phyloP scores from a whole-genome alignment of 2,888 invertebrate genomes.

The Ischnus inquisitorius region DNA sequence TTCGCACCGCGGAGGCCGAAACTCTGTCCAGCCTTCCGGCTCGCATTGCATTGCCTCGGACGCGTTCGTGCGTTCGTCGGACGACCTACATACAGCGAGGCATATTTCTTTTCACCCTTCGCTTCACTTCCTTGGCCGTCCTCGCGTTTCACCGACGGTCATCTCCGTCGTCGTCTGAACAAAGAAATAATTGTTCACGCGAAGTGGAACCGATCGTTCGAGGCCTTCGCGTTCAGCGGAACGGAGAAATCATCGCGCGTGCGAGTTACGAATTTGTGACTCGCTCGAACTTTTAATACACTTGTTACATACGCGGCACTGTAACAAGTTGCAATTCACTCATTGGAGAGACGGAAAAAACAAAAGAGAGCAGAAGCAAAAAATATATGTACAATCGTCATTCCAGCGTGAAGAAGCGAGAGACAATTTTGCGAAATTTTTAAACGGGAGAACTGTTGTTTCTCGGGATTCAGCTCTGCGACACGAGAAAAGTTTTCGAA shows the following conservation, averaged over 20 bases:
- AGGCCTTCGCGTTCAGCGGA: constrained; percentile 35
- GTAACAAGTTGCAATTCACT: constrained; percentile 12
- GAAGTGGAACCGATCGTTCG: constrained; percentile 60
- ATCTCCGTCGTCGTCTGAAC: constrained; percentile 37
- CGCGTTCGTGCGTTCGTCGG: constrained; percentile 54
- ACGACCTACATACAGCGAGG: constrained; percentile 61
- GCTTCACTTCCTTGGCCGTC: constrained; percentile 10
- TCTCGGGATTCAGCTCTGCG: not conserved
- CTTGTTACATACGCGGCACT: constrained; percentile 43
- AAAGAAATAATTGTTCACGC: constrained; percentile 56
- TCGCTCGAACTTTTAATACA: constrained; percentile 1
- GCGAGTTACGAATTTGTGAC: constrained; percentile 23
- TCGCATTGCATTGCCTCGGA: constrained; percentile 7
- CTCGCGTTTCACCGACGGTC: not conserved
- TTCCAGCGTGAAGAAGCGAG: not conserved
- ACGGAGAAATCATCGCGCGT: constrained; percentile 46
- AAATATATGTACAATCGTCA: too few species aligned
- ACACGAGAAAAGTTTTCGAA: not conserved
- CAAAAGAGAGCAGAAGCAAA: too few species aligned
- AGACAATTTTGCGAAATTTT: not conserved
- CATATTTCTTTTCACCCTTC: constrained; percentile 29
- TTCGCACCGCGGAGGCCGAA: constrained; percentile 34
- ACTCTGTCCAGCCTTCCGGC: not conserved
- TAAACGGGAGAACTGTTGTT: not conserved
- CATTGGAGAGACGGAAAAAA: too few species aligned